A percentile compares a stretch with the other conserved stretches of the same genome.
phyloP scores from a whole-genome alignment of 2,113 vertebrate genomes.

The Nerophis ophidion region DNA sequence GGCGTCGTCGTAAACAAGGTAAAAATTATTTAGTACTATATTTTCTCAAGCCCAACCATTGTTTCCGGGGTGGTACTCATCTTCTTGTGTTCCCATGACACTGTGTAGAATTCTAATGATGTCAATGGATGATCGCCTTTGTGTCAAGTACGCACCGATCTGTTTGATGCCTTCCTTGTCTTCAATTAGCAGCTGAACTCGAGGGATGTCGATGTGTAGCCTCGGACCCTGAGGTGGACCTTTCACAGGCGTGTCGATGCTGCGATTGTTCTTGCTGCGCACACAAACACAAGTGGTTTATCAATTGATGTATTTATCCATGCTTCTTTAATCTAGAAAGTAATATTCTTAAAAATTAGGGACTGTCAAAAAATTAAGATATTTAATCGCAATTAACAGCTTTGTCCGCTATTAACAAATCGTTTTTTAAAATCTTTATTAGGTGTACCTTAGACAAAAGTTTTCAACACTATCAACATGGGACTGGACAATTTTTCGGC shows the following conservation, averaged over 20 bases:
- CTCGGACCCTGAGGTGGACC: conserved; percentile 91
- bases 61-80: background rate
- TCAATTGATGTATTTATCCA: too few species aligned
- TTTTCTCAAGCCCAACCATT: background rate
- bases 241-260: conserved; percentile 97
- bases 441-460: too few species aligned
- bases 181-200: conserved; percentile 96
- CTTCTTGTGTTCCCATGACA: background rate
- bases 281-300: conserved; percentile 2
- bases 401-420: too few species aligned
- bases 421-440: too few species aligned
- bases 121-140: background rate
- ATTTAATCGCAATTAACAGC: too few species aligned
- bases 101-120: too few species aligned
- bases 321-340: background rate
- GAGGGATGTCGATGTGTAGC: conserved; percentile 95
- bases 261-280: conserved; percentile 95
- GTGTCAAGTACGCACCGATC: conserved; percentile 74
- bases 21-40: too few species aligned
- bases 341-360: background rate
- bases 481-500: too few species aligned
- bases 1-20: too few species aligned
- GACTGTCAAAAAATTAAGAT: too few species aligned
- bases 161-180: conserved; percentile 99
- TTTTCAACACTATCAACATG: too few species aligned